Percentiles rank a stretch among this genome's conserved stretches.
Conservation (phyloP, 2,113 vertebrate genomes). For the Anguilla japonica region DNA sequence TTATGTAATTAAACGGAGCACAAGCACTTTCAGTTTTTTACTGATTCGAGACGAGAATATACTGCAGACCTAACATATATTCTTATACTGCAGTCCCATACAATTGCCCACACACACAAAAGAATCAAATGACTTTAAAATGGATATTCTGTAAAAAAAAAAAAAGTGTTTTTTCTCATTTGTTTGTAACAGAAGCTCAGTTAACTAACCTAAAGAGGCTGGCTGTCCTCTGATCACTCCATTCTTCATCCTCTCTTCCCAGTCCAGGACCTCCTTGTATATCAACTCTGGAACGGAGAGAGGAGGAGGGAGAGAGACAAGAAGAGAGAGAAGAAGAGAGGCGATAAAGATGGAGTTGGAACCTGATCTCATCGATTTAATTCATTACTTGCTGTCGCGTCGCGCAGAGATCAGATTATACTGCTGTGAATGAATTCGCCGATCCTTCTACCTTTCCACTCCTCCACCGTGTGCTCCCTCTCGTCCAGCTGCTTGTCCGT, state of each 20-base stretch:
- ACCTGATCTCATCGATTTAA: not conserved
- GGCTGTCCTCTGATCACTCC: conserved; percentile 92
- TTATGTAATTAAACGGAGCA: not conserved
- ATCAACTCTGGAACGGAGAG: conserved; percentile 83
- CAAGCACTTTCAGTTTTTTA: not conserved
- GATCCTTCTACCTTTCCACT: conserved; percentile 89
- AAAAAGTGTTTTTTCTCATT: not conserved
- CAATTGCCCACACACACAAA: not conserved
- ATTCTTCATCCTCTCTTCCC: conserved; percentile 95
- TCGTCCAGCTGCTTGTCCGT: conserved; percentile 98
- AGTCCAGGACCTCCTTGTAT: conserved; percentile 97
- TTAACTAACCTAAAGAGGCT: conserved; percentile 93
- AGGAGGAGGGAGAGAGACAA: too few species aligned
- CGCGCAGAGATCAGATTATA: not conserved
- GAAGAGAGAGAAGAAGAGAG: not conserved
- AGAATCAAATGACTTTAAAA: not conserved
- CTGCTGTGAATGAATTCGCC: not conserved
- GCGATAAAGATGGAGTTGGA: not conserved
- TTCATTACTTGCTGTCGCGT: not conserved
- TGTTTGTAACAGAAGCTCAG: conserved; percentile 20
- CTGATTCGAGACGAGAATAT: not conserved
- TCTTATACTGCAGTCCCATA: not conserved
- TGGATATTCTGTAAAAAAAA: not conserved
- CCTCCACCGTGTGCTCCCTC: conserved; percentile 94
- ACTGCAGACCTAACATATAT: not conserved